Percentiles rank a stretch among this genome's conserved stretches.
Evolutionary conservation across 2,797 vertebrate genomes (phyloP).

Genomic region (Diplodus puntazzo): DNA sequence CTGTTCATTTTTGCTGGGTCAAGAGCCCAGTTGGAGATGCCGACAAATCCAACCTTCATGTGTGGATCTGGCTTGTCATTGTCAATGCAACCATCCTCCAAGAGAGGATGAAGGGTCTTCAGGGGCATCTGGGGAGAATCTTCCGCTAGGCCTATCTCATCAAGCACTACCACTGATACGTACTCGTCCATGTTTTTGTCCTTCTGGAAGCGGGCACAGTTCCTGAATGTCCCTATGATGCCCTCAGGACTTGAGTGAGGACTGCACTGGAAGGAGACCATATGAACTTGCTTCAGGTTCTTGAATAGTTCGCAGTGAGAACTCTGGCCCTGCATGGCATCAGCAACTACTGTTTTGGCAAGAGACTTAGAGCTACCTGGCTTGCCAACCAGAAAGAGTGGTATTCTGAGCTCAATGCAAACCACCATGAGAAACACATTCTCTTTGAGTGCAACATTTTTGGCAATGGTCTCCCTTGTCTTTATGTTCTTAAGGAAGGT

Average conservation of each 20-base stretch:
- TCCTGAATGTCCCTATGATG: conserved; percentile 86
- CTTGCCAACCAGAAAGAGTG: conserved; percentile 88
- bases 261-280: conserved; percentile 90
- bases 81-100: conserved; percentile 89
- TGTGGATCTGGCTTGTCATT: conserved; percentile 81
- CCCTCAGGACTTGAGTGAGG: conserved; percentile 89
- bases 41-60: conserved; percentile 89
- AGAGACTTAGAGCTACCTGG: conserved; percentile 89
- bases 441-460: conserved; percentile 86
- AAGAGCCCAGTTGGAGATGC: conserved; percentile 90
- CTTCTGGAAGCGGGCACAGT: conserved; percentile 87
- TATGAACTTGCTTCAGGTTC: conserved; percentile 85
- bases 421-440: conserved; percentile 90
- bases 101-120: conserved; percentile 87
- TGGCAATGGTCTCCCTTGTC: conserved; percentile 81
- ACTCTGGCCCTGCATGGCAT: conserved; percentile 85
- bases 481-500: conserved; percentile 81
- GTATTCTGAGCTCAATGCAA: conserved; percentile 87
- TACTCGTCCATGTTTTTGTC: conserved; percentile 86
- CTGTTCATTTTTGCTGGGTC: conserved; percentile 91
- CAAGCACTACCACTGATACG: conserved; percentile 87
- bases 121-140: conserved; percentile 89
- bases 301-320: conserved; percentile 81
- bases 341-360: conserved; percentile 86
- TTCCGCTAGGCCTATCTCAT: conserved; percentile 89